Percentiles rank a stretch among this genome's conserved stretches.
Conservation (phyloP, 2,797 vertebrate species). For the Odontamblyopus lacepedii region DNA sequence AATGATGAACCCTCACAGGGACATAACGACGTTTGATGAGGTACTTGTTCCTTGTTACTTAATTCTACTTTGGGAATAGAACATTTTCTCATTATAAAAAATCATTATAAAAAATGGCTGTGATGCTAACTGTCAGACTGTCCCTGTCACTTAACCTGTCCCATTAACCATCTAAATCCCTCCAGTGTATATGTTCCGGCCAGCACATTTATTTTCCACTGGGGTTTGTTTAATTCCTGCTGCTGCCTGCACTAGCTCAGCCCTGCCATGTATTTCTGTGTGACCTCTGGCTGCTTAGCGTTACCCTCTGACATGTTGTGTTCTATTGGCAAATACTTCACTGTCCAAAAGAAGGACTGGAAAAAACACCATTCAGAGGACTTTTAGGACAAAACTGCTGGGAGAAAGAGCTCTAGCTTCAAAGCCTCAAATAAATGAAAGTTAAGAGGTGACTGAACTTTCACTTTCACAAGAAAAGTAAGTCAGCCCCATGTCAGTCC, state of each 20-base stretch:
- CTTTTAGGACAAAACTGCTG: conserved; percentile 24
- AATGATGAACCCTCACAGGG: too few species aligned
- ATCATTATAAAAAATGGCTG: background rate
- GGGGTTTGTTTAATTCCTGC: conserved; percentile 75
- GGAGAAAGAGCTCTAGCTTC: conserved; percentile 27
- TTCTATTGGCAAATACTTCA: conserved; percentile 14
- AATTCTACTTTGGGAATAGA: too few species aligned
- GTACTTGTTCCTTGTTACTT: too few species aligned
- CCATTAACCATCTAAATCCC: conserved; percentile 28
- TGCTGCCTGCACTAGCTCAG: conserved; percentile 71
- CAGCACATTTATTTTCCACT: conserved; percentile 64
- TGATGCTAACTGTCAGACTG: conserved; percentile 11
- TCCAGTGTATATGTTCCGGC: conserved; percentile 47
- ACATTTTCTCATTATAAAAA: too few species aligned
- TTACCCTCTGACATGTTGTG: conserved; percentile 53
- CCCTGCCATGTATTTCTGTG: conserved; percentile 45
- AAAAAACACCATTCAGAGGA: conserved; percentile 32
- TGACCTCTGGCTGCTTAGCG: conserved; percentile 46
- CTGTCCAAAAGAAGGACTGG: conserved; percentile 35
- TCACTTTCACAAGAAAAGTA: conserved; percentile 1
- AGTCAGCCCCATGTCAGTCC: background rate
- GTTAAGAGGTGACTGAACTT: conserved; percentile 47
- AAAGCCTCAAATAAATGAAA: background rate
- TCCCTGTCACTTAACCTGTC: conserved; percentile 35
- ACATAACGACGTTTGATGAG: too few species aligned